Evolutionary conservation across 1,140 invertebrate species (phyloP), one percentile per base, ranked within the genome.

Genomic region (Zophobas morio): DNA sequence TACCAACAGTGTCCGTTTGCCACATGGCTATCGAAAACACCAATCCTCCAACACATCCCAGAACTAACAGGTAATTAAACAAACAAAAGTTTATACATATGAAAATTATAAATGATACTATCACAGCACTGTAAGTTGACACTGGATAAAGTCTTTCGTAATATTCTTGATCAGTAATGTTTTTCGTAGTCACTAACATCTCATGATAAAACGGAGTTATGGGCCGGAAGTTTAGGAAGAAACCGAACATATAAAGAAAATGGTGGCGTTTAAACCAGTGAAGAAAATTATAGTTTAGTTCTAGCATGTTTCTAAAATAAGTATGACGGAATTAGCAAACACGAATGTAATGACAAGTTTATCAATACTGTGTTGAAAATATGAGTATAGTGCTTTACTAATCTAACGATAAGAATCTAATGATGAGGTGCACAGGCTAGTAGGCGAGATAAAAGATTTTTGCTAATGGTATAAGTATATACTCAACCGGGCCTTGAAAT

Each of bases 201-300:
- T 63, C 57, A 36, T 39, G 33, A 39, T 33, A n/a, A 20, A 63
- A 63, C 4, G 57, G 57, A 39, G 36, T 32, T 36, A 39, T 36
- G 3, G 57, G 57, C 39, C 32, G 36, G 35, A 63, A 63, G n/a
- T 39, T 37, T 39, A 37, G 0, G 4, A 63, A 63, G 8, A 63
- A 39, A 8, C 57, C 57, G 32, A 63, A 63, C 4, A 63, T 36
- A 32, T 63, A 63, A 1, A 63, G 3, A 32, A 63, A 63, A 32
- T 63, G 39, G 36, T 63, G 36, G 35, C 57, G 57, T 63, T 63
- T 63, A 34, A 63, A 63, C 57, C 57, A 63, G 35, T 63, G 57
- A 8, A 63, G 36, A 8, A 39, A 63, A 32, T 63, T 63, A 32
- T 63, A 63, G 37, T 32, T 6, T 8, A 63, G 20, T 5, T 63